A percentile compares a stretch with the other conserved stretches of the same genome.
phyloP scores from a whole-genome alignment of 2,113 vertebrate species.

The Oreochromis aureus region DNA sequence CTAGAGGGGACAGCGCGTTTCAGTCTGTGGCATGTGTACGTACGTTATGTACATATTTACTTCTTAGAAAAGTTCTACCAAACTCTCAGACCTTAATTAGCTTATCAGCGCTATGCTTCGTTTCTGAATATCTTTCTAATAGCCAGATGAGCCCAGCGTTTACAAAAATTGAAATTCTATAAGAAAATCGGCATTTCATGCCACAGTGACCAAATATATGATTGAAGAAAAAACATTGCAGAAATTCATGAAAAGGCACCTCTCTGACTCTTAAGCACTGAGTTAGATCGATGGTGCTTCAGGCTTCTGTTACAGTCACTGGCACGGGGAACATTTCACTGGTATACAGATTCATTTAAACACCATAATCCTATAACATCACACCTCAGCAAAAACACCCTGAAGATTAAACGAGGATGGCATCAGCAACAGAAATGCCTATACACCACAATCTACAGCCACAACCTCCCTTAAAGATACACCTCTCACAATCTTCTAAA shows the following conservation, averaged over 20 bases:
- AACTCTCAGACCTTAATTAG: background rate
- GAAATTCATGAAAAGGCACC: background rate
- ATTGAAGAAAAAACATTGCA: background rate
- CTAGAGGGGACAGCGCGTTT: background rate
- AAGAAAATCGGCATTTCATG: background rate
- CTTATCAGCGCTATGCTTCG: background rate
- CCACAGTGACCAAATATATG: background rate
- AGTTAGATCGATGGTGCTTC: background rate
- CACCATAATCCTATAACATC: background rate
- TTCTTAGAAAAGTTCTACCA: background rate
- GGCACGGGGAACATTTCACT: background rate
- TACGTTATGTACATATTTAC: background rate
- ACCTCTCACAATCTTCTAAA: background rate
- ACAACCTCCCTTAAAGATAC: background rate
- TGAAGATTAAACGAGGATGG: background rate
- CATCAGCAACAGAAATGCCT: background rate
- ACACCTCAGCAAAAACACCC: background rate
- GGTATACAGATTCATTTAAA: background rate
- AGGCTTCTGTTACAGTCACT: background rate
- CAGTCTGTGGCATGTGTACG: background rate
- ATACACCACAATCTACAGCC: background rate
- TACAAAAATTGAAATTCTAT: background rate
- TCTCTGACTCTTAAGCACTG: background rate
- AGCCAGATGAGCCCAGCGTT: background rate
- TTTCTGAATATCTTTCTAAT: background rate